Conservation (phyloP, 2,113 vertebrate species). For the Gambusia holbrooki region DNA sequence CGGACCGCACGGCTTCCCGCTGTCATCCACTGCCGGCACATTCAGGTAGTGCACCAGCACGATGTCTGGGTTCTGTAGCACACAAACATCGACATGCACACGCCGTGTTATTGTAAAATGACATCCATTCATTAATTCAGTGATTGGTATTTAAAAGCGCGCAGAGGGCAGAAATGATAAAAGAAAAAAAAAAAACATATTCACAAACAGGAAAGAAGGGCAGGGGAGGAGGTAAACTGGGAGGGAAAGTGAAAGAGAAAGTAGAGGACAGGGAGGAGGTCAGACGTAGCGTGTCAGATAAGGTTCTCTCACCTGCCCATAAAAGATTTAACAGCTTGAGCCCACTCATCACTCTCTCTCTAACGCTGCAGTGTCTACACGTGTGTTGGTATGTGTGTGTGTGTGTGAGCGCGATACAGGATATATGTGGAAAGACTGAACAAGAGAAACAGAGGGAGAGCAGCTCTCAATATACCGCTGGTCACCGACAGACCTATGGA, state of each 20-base stretch:
- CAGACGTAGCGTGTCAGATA: slow-evolving; percentile 70
- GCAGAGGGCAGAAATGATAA: slow-evolving; percentile 16
- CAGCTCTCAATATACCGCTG: slow-evolving; percentile 51
- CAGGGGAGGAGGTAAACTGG: slow-evolving; percentile 10
- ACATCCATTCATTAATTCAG: slow-evolving; percentile 23
- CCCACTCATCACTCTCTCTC: slow-evolving; percentile 72
- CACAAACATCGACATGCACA: slow-evolving; percentile 34
- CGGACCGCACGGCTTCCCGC: slow-evolving; percentile 95
- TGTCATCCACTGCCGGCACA: slow-evolving; percentile 97
- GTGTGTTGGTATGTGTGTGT: slow-evolving; percentile 24
- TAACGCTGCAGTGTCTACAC: slow-evolving; percentile 54
- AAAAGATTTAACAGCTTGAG: slow-evolving; percentile 74
- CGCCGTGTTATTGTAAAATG: slow-evolving; percentile 30
- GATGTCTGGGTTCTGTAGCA: slow-evolving; percentile 93
- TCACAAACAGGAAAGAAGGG: slow-evolving; percentile 26
- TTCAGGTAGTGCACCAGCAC: slow-evolving; percentile 99
- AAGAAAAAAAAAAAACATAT: slow-evolving; percentile 14
- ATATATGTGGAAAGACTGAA: slow-evolving; percentile 7
- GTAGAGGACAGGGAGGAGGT: slow-evolving; percentile 66
- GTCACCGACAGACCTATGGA: slow-evolving; percentile 69
- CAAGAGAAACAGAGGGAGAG: slow-evolving; percentile 22
- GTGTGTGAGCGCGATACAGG: neutral
- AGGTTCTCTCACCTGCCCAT: slow-evolving; percentile 76
- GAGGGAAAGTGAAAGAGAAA: slow-evolving; percentile 47
- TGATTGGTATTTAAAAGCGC: slow-evolving; percentile 5